Evolutionary conservation across 2,797 vertebrate species (phyloP), one percentile per base, ranked within the genome.

Genomic region (Oryzias sinensis): DNA sequence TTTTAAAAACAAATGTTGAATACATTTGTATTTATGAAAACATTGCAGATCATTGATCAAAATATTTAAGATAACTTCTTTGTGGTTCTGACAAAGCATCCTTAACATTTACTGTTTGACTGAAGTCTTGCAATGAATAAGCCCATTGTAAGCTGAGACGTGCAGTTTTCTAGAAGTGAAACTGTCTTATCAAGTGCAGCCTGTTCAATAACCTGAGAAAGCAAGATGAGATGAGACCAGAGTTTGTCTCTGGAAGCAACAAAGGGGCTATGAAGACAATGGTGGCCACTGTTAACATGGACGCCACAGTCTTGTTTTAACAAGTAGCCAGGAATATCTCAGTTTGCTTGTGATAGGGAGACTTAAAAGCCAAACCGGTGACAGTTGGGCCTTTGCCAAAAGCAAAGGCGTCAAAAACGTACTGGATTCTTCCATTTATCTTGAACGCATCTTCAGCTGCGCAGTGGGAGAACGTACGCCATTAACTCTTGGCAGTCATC

Each of bases 301-400:
- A 69, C 40, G 49, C 45, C 60, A 59, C 57, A 42, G 11, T 73
- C 77, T 69, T 87, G 83, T 88, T 83, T 86, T 66, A 87, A 82
- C 81, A 79, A 60, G 59, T 63, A 53, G 60, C 46, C 54, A 15
- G 58, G 51, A 59, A 65, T 71, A 79, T 87, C 83, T 87, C 50
- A 6, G 68, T 78, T 84, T 86, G 77, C 77, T 41, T 74, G 63
- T 43, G 68, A 76, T 67, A 70, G 60, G n/a, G 58, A 37, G 56
- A 42, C 71, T 74, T 62, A 54, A 45, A 60, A 49, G 55, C 53
- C 62, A 58, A 76, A 84, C 53, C 59, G 15, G 33, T 70, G 53
- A 63, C 43, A 56, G 63, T 80, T 56, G 42, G 37, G 53, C 53
- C 8, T 22, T 9, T 40, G 22, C 48, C 61, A 27, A 74, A 33